Evolutionary conservation across 2,888 invertebrate species (phyloP).

Genomic region (Eueremaeus valkanovi): DNA sequence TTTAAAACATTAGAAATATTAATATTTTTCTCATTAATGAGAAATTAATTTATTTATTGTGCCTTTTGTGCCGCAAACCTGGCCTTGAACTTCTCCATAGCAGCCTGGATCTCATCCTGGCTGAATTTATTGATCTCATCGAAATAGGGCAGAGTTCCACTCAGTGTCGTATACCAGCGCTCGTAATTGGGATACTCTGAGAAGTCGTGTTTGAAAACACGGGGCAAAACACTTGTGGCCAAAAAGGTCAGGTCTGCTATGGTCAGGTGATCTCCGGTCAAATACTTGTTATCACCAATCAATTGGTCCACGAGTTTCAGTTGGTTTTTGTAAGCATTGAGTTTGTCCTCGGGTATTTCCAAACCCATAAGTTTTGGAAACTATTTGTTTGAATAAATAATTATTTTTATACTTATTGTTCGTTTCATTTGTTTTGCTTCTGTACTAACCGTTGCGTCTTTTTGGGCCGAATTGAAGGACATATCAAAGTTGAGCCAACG

Average conservation of each 20-base stretch:
- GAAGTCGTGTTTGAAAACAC: too few species aligned
- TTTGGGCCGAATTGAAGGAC: not conserved
- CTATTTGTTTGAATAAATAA: not conserved
- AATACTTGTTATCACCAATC: not conserved
- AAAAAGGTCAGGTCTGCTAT: constrained; percentile 70
- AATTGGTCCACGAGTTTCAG: not conserved
- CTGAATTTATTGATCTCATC: too few species aligned
- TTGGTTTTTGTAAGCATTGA: not conserved
- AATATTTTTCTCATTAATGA: too few species aligned
- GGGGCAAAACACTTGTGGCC: constrained; percentile 65
- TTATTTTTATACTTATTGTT: not conserved
- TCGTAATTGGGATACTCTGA: too few species aligned
- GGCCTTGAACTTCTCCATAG: too few species aligned
- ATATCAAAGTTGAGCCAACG: constrained; percentile 54
- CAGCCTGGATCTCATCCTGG: too few species aligned
- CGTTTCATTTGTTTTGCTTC: not conserved
- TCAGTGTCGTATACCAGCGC: too few species aligned
- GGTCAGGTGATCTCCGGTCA: constrained; percentile 58
- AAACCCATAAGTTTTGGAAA: not conserved
- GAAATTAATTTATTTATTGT: too few species aligned
- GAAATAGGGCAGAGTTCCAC: too few species aligned
- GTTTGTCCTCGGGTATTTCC: not conserved
- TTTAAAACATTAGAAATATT: too few species aligned
- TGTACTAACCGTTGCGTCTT: too few species aligned
- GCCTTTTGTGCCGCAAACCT: too few species aligned